Evolutionary conservation across 2,888 invertebrate species (phyloP).

Genomic region (Augiades crinisus): DNA sequence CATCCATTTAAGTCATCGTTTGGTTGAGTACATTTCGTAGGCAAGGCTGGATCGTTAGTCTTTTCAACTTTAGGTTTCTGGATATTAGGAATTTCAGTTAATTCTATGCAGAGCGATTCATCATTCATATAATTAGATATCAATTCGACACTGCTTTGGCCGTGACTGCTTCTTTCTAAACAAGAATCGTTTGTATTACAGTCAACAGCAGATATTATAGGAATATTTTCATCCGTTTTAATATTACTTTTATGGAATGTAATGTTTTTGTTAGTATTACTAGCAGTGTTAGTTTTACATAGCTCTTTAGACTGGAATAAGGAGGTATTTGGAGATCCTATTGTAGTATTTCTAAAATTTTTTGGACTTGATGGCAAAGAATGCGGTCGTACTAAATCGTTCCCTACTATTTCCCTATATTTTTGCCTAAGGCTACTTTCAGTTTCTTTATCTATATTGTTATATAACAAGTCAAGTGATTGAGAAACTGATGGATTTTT

Average conservation of each 20-base stretch:
- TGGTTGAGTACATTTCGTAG: background rate
- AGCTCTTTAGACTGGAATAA: background rate
- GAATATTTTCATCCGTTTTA: background rate
- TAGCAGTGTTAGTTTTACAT: slow-evolving; percentile 11
- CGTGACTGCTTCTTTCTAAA: background rate
- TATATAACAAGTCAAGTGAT: background rate
- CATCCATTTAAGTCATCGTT: background rate
- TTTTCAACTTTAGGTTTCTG: background rate
- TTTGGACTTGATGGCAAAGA: slow-evolving; percentile 48
- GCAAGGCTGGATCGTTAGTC: background rate
- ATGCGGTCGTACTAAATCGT: slow-evolving; percentile 43
- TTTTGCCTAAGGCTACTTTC: slow-evolving; percentile 47
- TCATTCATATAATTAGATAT: background rate
- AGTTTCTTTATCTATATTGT: slow-evolving; percentile 32
- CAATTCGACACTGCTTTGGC: background rate
- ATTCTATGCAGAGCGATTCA: slow-evolving; percentile 2
- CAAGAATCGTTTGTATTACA: background rate
- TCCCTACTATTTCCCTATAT: slow-evolving; percentile 45
- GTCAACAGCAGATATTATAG: background rate
- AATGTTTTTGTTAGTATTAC: slow-evolving; percentile 7
- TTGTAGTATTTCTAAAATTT: slow-evolving; percentile 57
- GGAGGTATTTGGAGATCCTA: slow-evolving; percentile 35
- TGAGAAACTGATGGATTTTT: slow-evolving; percentile 7
- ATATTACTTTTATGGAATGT: slow-evolving; percentile 4
- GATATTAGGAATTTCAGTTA: background rate